Evolutionary conservation across 2,888 invertebrate species (phyloP).

Genomic region (Arge pagana): DNA sequence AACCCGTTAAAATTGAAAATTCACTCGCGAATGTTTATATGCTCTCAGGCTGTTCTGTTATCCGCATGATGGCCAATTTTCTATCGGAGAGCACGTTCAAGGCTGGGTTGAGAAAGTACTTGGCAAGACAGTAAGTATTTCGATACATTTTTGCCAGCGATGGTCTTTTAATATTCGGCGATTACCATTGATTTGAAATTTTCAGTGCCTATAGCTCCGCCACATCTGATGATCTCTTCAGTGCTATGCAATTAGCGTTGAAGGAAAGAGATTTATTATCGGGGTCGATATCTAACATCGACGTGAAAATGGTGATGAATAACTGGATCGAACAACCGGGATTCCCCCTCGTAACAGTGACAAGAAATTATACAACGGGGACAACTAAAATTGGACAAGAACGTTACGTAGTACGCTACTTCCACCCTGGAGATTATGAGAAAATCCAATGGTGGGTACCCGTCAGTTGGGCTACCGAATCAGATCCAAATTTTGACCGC

Average conservation of each 20-base stretch:
- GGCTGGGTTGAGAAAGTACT: constrained; percentile 61
- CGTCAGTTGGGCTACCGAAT: constrained; percentile 70
- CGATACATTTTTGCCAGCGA: background rate
- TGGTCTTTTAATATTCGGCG: background rate
- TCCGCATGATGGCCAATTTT: constrained; percentile 63
- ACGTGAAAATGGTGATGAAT: constrained; percentile 47
- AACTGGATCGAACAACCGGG: constrained; percentile 57
- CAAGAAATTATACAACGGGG: constrained; percentile 32
- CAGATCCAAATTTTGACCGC: constrained; percentile 57
- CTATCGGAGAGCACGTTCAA: constrained; percentile 60
- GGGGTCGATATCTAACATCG: constrained; percentile 44
- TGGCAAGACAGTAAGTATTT: constrained; percentile 56
- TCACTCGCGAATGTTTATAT: too few species aligned
- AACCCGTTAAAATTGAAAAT: too few species aligned
- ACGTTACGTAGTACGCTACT: constrained; percentile 23
- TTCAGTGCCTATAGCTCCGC: constrained; percentile 31
- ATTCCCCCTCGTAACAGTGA: constrained; percentile 49
- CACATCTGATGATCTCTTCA: constrained; percentile 39
- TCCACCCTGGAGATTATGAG: background rate
- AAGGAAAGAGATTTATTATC: constrained; percentile 49
- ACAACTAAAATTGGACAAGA: constrained; percentile 10
- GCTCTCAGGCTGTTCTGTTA: constrained; percentile 58
- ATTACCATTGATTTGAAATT: background rate
- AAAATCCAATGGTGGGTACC: constrained; percentile 70
- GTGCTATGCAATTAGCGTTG: constrained; percentile 31